Evolutionary conservation across 2,113 vertebrate genomes (phyloP), one percentile per base, ranked within the genome.

Genomic region (Misgurnus mizolepis): DNA sequence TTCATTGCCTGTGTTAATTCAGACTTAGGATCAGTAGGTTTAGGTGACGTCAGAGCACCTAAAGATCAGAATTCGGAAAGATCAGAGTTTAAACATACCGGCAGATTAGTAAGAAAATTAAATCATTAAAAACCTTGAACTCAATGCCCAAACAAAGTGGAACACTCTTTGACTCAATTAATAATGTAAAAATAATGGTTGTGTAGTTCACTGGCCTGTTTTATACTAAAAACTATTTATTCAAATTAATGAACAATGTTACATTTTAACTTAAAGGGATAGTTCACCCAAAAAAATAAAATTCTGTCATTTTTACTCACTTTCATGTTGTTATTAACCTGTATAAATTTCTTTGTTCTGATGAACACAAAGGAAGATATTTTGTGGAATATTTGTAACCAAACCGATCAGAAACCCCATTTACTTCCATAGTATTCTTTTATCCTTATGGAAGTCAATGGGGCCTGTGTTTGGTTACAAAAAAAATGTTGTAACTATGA

Each of bases 1-100:
- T 84, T 84, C 79, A 78, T 81, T 62, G 43, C 39, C 71, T 18
- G n/a, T n/a, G 68, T 78, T 84, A 78, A 84, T 81, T 78, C 76
- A 45, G 79, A 78, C 47, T 84, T 84, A 74, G 69, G 74, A 74
- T 81, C 72, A 81, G 74, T 49, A 53, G 82, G 62, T 81, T 81
- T 81, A 62, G 47, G 67, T 71, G 55, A 81, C 55, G 64, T 78
- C 79, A 80, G 8, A 71, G 47, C 61, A 61, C 65, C 67, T 62
- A 14, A 56, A 47, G 49, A 50, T 80, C 75, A 84, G 76, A 65
- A 49, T 49, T 53, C n/a, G 12, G 49, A 71, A 64, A 64, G 71
- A 75, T 80, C 71, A 67, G 72, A 58, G 49, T 71, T 74, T 56
- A 43, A 27, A 64, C 18, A 74, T 12, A 65, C 18, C 18, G 45